These are phyloP conservation scores for Phyllotis vaccarum DNA, from an alignment of 2,797 vertebrate species.

Conservation along the genomic window DNA sequence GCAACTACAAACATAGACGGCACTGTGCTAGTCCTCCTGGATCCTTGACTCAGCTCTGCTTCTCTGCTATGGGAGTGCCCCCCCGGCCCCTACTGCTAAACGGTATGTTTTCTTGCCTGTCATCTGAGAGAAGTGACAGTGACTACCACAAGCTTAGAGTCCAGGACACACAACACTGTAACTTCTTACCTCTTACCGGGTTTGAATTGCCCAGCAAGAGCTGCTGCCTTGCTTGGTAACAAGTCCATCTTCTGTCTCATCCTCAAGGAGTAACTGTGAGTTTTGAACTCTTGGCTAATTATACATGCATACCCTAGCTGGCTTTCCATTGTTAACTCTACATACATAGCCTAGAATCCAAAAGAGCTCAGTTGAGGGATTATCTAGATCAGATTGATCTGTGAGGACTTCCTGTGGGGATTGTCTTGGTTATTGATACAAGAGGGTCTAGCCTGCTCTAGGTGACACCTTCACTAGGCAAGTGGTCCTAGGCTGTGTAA, in stretches of 20 bases:
- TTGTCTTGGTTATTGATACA: background rate
- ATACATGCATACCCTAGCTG: too few species aligned
- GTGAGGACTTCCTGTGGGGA: background rate
- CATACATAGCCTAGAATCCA: background rate
- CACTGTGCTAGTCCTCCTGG: background rate
- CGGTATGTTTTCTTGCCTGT: background rate
- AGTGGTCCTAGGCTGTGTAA: background rate
- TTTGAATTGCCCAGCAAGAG: too few species aligned
- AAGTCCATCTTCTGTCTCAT: background rate
- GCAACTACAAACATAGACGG: background rate
- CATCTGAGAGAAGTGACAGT: background rate
- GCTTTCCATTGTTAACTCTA: background rate
- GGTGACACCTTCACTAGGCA: background rate
- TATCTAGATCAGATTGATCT: background rate
- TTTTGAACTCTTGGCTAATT: background rate
- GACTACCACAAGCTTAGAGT: background rate
- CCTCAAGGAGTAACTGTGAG: background rate
- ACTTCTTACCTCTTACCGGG: background rate
- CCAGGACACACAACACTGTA: accelerated
- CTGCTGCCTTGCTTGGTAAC: background rate
- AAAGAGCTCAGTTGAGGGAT: background rate
- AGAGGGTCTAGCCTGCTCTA: background rate
- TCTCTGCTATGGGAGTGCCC: background rate
- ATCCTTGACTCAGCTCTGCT: background rate
- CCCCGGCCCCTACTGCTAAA: background rate